Base-by-base conservation (phyloP, 2,113 vertebrate genomes). In the Athene cunicularia region DNA sequence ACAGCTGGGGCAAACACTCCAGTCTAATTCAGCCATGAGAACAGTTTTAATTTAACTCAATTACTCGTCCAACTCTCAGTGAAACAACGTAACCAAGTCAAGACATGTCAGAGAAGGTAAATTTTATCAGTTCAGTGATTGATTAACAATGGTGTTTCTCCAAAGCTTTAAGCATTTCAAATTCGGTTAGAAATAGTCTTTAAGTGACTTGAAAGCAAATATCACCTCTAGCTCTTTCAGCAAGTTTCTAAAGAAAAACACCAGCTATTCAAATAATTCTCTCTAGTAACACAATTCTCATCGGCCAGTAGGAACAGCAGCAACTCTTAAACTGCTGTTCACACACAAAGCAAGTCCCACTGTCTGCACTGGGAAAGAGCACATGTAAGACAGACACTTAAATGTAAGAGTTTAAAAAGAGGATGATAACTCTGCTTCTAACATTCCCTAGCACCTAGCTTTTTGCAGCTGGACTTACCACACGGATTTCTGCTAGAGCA, bases 361-460 rank as follows among this genome's bases (percentile, higher is more conserved):
- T 19, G 47, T 2, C 77, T 63, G 72, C 32, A 9, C 37, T 5
- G 8, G n/a, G 62, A 14, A 68, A 41, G 17, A 37, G 41, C 35
- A 23, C 3, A 9, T 2, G 0, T 0, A 18, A 9, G 8, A 43
- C 1, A 39, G 45, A 56, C n/a, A 19, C 19, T 9, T 45, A n/a
- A 35, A 39, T 0, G 4, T 6, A 15, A 9, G 77, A 73, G 55
- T 0, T 37, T 33, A 26, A 45, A 64, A 30, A 45, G 26, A 27
- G 12, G 21, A 55, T 4, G 19, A 14, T 2, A 70, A 13, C 12
- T 50, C 14, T 21, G 45, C 45, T 30, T 41, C 43, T 32, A 33
- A 4, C 23, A n/a, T 3, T 8, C 62, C 55, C 62, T 10, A 28
- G 32, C 8, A 1, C 14, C 9, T 9, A 19, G 8, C 18, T 4